A percentile compares a stretch with the other conserved stretches of the same genome.
Conservation (phyloP, 2,888 invertebrate species). For the Aleiodes leptofemur region DNA sequence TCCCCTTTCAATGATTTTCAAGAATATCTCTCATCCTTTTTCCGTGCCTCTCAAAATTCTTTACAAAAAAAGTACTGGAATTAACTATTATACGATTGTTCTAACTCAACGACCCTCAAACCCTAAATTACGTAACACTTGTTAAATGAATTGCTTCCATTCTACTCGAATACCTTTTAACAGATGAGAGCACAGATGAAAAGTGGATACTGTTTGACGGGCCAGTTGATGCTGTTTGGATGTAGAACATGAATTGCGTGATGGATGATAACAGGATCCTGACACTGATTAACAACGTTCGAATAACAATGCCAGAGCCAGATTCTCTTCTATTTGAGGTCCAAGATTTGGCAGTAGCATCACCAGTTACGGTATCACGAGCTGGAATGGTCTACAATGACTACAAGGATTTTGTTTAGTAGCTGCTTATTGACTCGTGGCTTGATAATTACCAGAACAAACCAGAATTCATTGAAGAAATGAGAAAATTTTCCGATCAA, state of each 20-base stretch:
- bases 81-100: neutral
- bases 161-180: conserved; percentile 11
- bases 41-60: too few relatives aligned
- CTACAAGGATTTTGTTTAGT: conserved; percentile 93
- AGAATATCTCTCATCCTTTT: too few relatives aligned
- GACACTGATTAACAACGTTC: conserved; percentile 93
- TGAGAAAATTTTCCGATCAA: conserved; percentile 79
- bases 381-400: conserved; percentile 98
- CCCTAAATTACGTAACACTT: conserved; percentile 26
- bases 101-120: conserved; percentile 5
- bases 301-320: conserved; percentile 91
- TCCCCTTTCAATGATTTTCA: too few relatives aligned
- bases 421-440: conserved; percentile 88
- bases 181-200: conserved; percentile 84
- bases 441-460: conserved; percentile 79
- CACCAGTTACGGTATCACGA: conserved; percentile 94
- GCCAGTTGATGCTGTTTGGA: conserved; percentile 96
- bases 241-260: conserved; percentile 96
- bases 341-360: conserved; percentile 87
- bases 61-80: too few relatives aligned
- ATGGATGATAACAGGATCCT: conserved; percentile 93
- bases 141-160: conserved; percentile 37
- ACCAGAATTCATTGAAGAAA: conserved; percentile 79
- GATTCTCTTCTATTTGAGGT: conserved; percentile 89
- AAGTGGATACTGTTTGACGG: conserved; percentile 97